These are phyloP conservation scores for Strongylocentrotus purpuratus DNA, from an alignment of 35 echinoderm and acorn worm species.

Conservation along the genomic window DNA sequence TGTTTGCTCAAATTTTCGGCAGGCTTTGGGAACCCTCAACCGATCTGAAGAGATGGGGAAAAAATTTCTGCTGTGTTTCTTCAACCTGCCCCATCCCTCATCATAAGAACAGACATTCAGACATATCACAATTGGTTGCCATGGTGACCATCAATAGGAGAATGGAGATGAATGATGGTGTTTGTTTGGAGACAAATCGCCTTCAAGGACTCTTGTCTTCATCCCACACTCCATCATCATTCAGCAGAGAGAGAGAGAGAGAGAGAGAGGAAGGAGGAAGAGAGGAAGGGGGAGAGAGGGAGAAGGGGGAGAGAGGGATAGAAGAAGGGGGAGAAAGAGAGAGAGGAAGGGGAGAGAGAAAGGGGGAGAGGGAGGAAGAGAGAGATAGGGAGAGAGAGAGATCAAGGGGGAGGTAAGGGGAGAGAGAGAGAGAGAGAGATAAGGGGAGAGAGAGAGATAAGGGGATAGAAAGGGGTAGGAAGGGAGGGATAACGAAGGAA, in stretches of 20 bases:
- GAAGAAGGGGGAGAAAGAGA: no score
- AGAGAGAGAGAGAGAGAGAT: no score
- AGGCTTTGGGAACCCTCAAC: not conserved
- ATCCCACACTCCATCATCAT: slow-evolving; percentile 26
- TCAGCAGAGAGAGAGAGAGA: not conserved
- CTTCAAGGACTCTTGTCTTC: slow-evolving; percentile 27
- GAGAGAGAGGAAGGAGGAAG: not conserved
- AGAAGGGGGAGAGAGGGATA: no score
- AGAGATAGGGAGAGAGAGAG: no score
- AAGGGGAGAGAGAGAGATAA: no score
- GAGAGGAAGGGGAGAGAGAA: no score
- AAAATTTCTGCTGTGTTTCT: not conserved
- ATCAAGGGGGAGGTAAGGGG: no score
- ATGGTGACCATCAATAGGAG: slow-evolving; percentile 32
- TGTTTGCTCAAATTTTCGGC: not conserved
- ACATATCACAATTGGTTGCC: slow-evolving; percentile 6
- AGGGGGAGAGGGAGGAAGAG: no score
- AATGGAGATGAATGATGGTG: slow-evolving; percentile 45
- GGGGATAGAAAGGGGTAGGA: no score
- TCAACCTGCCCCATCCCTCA: not conserved
- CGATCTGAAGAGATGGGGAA: not conserved
- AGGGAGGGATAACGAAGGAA: no score
- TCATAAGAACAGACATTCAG: slow-evolving; percentile 11
- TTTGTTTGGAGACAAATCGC: slow-evolving; percentile 42
- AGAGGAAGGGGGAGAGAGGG: not conserved